Evolutionary conservation across 2,113 vertebrate species (phyloP).

Genomic region (Plestiodon gilberti): DNA sequence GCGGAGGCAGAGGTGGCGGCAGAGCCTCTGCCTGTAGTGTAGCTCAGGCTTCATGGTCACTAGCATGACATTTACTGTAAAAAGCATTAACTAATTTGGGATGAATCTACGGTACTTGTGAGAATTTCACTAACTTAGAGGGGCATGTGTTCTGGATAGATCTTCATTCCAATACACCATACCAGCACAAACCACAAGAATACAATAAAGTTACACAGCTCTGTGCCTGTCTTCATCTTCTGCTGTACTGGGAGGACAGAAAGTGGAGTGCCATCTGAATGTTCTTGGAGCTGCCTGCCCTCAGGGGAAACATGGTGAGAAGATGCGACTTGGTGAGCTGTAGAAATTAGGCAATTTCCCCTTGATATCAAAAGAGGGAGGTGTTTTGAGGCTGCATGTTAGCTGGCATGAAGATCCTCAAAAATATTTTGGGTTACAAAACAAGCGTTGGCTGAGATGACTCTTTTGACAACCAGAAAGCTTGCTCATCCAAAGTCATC

Average conservation of each 20-base stretch:
- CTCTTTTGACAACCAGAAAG: background rate
- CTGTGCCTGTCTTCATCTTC: background rate
- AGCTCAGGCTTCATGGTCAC: no score
- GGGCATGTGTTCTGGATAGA: slow-evolving; percentile 1
- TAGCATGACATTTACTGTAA: background rate
- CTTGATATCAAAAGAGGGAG: background rate
- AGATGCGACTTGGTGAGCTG: background rate
- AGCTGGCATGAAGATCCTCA: background rate
- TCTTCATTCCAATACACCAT: background rate
- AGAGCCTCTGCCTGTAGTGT: no score
- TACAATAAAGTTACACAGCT: background rate
- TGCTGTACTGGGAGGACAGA: background rate
- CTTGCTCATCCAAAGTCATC: background rate
- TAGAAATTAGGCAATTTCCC: background rate
- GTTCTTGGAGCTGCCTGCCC: background rate
- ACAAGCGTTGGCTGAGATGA: slow-evolving; percentile 1
- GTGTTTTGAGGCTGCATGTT: background rate
- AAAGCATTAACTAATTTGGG: background rate
- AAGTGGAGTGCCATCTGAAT: background rate
- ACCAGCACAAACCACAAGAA: background rate
- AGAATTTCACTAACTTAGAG: background rate
- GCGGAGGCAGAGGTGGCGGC: no score
- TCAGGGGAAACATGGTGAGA: background rate
- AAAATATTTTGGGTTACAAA: background rate
- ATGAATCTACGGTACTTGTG: background rate